Evolutionary conservation across 2,888 invertebrate species (phyloP).

Genomic region (Nysson spinosus): DNA sequence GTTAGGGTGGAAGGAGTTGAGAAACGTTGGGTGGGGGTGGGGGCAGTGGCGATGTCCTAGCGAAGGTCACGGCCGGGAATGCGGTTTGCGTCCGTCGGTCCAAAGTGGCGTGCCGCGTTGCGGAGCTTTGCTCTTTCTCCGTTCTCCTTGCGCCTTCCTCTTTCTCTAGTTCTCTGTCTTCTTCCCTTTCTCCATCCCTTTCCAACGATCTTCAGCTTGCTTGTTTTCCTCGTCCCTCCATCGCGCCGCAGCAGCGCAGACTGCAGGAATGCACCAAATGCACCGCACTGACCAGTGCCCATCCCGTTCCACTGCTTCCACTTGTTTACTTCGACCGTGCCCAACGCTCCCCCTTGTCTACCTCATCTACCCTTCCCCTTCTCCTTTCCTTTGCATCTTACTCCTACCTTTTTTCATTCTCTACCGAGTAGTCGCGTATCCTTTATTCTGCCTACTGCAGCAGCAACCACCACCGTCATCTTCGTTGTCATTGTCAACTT

Average conservation of each 20-base stretch:
- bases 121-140: conserved; percentile 49
- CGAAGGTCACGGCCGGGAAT: conserved; percentile 78
- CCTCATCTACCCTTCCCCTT: conserved; percentile 23
- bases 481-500: background rate
- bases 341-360: conserved; percentile 27
- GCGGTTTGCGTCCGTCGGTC: conserved; percentile 75
- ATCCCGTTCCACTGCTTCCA: conserved; percentile 67
- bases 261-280: conserved; percentile 73
- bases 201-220: conserved; percentile 35
- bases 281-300: conserved; percentile 68
- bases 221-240: conserved; percentile 41
- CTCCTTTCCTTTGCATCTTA: too few relatives aligned
- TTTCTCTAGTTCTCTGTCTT: conserved; percentile 25
- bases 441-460: conserved; percentile 38
- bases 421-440: conserved; percentile 36
- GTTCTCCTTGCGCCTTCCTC: conserved; percentile 24
- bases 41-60: conserved; percentile 77
- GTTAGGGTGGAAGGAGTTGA: conserved; percentile 44
- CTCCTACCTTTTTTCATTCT: too few relatives aligned
- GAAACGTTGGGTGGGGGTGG: conserved; percentile 65
- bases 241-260: conserved; percentile 59
- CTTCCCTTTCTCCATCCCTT: conserved; percentile 35
- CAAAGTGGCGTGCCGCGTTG: conserved; percentile 72
- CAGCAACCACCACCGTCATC: conserved; percentile 14
- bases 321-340: conserved; percentile 70